Conservation (phyloP, 2,797 vertebrate genomes). For the Mus spretus region DNA sequence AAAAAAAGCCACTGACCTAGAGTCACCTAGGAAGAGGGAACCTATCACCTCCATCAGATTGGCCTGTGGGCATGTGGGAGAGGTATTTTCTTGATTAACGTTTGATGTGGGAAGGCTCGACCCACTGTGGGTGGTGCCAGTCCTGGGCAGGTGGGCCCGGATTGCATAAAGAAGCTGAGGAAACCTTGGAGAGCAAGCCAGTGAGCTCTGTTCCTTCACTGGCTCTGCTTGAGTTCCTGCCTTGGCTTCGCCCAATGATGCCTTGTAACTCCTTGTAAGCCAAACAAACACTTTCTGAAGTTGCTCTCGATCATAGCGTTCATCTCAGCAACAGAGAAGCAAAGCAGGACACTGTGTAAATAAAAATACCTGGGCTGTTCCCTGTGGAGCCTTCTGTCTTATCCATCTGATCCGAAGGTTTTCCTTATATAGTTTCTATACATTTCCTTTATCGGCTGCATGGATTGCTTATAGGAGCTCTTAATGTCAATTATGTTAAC, state of each 20-base stretch:
- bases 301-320: neutral
- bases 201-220: neutral
- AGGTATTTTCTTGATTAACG: neutral
- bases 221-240: neutral
- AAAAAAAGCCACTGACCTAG: neutral
- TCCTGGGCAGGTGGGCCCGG: neutral
- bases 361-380: conserved; percentile 10
- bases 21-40: neutral
- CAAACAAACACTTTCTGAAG: neutral
- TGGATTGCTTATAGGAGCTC: neutral
- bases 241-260: neutral
- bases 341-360: too few relatives aligned
- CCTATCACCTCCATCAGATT: neutral
- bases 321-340: neutral
- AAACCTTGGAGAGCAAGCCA: too few relatives aligned
- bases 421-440: conserved; percentile 12
- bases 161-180: neutral
- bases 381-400: neutral
- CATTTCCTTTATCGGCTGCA: neutral
- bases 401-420: neutral
- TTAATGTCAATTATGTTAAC: neutral
- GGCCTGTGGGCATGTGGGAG: neutral
- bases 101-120: neutral
- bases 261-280: neutral
- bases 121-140: neutral